Base-by-base conservation (phyloP, 2,888 invertebrate species). In the Sussaba pulchella region DNA sequence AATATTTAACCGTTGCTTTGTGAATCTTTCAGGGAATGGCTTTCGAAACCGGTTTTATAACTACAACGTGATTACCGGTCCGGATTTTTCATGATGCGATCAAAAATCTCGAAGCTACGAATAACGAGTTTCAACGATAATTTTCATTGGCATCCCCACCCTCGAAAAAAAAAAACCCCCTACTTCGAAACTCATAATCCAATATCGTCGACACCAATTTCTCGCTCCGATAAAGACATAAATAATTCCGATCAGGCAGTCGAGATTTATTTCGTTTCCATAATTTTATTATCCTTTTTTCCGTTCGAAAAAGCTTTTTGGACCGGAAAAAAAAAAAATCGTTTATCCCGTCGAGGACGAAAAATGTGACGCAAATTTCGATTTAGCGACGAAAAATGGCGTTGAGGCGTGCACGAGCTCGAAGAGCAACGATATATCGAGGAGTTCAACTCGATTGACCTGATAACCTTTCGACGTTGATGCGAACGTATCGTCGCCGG, bases 381-480 rank as follows among this genome's bases (percentile, higher is more conserved):
- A 57, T 70, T 70, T 57, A 43, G 41, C 43, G 31, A 17, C 31
- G 59, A 43, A 63, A 73, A 73, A 45, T 52, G 43, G 43, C 19
- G 41, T 21, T 8, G 5, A n/a, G 12, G 41, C 12, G 21, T 10
- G n/a, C n/a, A 9, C 24, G 50, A 70, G 45, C 57, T 50, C 14
- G 52, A 21, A 31, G 31, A 43, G 10, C 41, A 8, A 17, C 17
- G 50, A 12, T 31, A 75, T 50, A 76, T 76, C 69, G 73, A 70
- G 77, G 69, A 77, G 59, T 19, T 9, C 54, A 81, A 81, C 52
- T 81, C 81, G 64, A 77, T 81, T 74, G 73, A 81, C 77, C 77
- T 31, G 57, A 52, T 74, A 70, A 81, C 81, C 77, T 81, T 81
- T 81, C 70, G 50, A 73, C 50, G 36, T 64, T 47, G 67, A 67